Conservation (phyloP, 2,113 vertebrate genomes). For the Muntiacus reevesi region DNA sequence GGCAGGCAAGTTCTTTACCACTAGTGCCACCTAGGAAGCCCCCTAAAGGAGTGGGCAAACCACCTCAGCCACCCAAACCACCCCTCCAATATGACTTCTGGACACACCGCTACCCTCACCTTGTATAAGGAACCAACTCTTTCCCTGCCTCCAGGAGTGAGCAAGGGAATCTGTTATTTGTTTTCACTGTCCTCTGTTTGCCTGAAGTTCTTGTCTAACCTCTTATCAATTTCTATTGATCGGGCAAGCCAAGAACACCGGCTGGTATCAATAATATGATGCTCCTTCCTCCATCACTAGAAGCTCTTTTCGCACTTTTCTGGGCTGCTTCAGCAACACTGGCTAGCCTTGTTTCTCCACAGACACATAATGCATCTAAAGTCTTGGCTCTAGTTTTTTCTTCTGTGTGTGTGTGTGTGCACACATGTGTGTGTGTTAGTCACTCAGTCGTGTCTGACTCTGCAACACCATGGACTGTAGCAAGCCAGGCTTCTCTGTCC, state of each 20-base stretch:
- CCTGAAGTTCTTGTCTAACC: background rate
- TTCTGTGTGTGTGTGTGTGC: background rate
- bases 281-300: background rate
- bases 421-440: background rate
- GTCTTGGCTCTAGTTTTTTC: background rate
- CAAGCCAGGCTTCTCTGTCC: background rate
- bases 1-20: background rate
- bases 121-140: background rate
- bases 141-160: background rate
- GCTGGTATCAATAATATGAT: background rate
- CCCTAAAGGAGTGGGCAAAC: background rate
- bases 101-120: background rate
- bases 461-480: background rate
- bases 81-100: background rate
- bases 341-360: background rate
- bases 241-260: background rate
- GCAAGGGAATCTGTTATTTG: background rate
- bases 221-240: background rate
- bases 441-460: background rate
- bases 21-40: background rate
- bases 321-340: background rate
- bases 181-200: background rate
- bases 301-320: background rate
- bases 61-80: background rate
- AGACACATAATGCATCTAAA: background rate